Evolutionary conservation across 2,113 vertebrate genomes (phyloP).

Genomic region (Anguilla rostrata): DNA sequence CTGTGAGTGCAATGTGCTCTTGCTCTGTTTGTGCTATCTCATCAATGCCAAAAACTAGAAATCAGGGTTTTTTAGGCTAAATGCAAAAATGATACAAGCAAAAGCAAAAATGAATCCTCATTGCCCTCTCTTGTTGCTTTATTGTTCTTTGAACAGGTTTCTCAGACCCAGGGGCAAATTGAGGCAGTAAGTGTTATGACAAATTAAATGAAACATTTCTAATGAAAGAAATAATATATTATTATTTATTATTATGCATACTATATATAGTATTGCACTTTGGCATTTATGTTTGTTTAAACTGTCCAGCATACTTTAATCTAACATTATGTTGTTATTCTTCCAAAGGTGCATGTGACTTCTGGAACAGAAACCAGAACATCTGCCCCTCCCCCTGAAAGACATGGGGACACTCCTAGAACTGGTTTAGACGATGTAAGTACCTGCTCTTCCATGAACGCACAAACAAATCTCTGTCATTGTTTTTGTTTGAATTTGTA

Average conservation of each 20-base stretch:
- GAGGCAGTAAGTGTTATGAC: conserved; percentile 7
- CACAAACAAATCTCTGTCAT: not conserved
- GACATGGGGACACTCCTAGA: conserved; percentile 64
- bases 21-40: not conserved
- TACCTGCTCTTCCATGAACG: not conserved
- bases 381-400: conserved; percentile 53
- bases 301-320: too few species aligned
- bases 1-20: not conserved
- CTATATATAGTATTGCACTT: not conserved
- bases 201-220: not conserved
- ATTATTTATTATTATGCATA: not conserved
- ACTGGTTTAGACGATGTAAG: conserved; percentile 61
- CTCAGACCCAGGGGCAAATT: not conserved
- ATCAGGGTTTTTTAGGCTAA: too few species aligned
- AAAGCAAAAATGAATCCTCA: not conserved
- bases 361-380: conserved; percentile 44
- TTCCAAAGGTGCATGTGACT: not conserved
- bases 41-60: too few species aligned
- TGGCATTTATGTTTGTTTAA: not conserved
- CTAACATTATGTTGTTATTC: not conserved
- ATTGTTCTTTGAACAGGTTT: not conserved
- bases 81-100: too few species aligned
- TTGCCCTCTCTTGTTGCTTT: not conserved
- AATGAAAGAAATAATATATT: not conserved
- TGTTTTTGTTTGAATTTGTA: not conserved